phyloP scores from a whole-genome alignment of 2,888 invertebrate genomes.

The Pyrochroa serraticornis region DNA sequence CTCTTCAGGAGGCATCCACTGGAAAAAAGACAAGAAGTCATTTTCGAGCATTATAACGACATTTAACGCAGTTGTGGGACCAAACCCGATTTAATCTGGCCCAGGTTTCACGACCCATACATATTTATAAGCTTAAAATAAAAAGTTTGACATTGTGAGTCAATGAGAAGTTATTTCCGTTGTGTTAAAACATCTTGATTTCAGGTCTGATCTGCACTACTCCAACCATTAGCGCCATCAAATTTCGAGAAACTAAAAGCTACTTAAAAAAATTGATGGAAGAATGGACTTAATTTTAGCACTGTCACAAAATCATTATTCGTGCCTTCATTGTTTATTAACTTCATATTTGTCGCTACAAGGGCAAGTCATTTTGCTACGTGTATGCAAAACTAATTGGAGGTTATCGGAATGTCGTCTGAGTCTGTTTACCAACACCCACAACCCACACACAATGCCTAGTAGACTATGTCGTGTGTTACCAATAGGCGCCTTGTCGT shows the following conservation, averaged over 20 bases:
- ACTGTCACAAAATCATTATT: slow-evolving; percentile 1
- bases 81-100: neutral
- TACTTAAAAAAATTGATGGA: neutral
- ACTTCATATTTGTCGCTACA: slow-evolving; percentile 7
- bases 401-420: slow-evolving; percentile 27
- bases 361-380: slow-evolving; percentile 17
- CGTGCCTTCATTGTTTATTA: neutral
- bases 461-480: slow-evolving; percentile 4
- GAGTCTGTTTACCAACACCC: slow-evolving; percentile 18
- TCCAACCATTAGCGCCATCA: neutral
- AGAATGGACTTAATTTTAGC: too few species aligned
- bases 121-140: neutral
- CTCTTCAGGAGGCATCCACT: slow-evolving; percentile 38
- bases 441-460: slow-evolving; percentile 6
- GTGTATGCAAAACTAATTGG: slow-evolving; percentile 26
- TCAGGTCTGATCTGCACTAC: neutral
- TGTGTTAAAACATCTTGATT: slow-evolving; percentile 1
- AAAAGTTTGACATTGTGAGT: slow-evolving; percentile 5
- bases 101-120: too few species aligned
- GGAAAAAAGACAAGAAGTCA: slow-evolving; percentile 27
- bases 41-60: too few species aligned
- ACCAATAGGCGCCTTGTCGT: too few species aligned
- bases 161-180: slow-evolving; percentile 12
- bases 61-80: neutral
- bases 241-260: neutral